These are phyloP conservation scores for Balanococcus diminutus DNA, from an alignment of 2,888 invertebrate species.

Conservation along the genomic window DNA sequence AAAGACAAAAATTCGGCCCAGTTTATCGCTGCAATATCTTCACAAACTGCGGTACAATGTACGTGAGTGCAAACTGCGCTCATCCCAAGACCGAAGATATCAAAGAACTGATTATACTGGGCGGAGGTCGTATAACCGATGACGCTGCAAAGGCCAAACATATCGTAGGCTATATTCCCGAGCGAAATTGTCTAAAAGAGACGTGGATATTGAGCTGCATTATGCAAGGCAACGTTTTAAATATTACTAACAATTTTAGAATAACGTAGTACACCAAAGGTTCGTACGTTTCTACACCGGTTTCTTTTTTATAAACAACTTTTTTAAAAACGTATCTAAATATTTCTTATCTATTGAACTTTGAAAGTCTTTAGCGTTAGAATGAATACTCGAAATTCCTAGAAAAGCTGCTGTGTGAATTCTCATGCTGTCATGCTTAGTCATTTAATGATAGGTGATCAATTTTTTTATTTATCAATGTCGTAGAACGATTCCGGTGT, in stretches of 20 bases:
- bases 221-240: conserved; percentile 60
- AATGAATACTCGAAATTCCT: no score
- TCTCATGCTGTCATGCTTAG: no score
- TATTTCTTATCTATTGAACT: no score
- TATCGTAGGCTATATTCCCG: conserved; percentile 63
- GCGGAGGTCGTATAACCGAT: conserved; percentile 66
- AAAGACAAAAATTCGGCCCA: conserved; percentile 69
- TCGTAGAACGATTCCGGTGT: no score
- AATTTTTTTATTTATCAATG: no score
- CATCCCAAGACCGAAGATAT: conserved; percentile 65
- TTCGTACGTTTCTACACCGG: no score
- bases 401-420: no score
- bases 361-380: no score
- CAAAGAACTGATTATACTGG: conserved; percentile 67
- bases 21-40: conserved; percentile 68
- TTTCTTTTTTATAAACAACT: no score
- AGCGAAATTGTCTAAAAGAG: conserved; percentile 60
- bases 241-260: not conserved
- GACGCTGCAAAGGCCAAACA: conserved; percentile 64
- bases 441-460: no score
- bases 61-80: conserved; percentile 64
- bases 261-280: no score
- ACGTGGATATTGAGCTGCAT: conserved; percentile 72
- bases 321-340: no score
- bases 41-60: conserved; percentile 66